phyloP scores from a whole-genome alignment of 1,140 invertebrate species.

The Caenorhabditis briggsae region DNA sequence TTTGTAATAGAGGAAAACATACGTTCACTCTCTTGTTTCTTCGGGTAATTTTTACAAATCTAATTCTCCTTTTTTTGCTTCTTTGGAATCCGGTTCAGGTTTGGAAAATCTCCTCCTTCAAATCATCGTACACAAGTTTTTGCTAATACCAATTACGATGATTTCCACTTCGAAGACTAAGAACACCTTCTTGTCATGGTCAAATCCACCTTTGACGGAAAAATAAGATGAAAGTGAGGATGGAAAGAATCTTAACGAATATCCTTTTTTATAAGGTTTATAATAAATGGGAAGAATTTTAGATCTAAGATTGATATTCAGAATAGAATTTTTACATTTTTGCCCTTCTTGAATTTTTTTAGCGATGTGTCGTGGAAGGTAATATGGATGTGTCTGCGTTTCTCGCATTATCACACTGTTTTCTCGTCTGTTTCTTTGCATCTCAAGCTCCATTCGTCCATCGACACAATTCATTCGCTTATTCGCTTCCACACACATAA shows the following conservation, averaged over 20 bases:
- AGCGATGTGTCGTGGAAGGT: not conserved
- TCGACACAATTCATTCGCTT: conserved; percentile 50
- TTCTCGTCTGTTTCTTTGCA: not conserved
- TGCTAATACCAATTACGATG: not conserved
- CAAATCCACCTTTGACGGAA: too few species aligned
- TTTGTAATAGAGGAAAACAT: not conserved
- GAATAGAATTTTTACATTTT: too few species aligned
- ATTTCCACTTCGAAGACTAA: not conserved
- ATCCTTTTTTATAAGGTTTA: too few species aligned
- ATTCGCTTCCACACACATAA: conserved; percentile 51
- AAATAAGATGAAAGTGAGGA: not conserved
- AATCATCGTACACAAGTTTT: not conserved
- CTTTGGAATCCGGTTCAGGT: not conserved
- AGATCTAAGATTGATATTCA: too few species aligned
- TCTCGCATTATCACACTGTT: not conserved
- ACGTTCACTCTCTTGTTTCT: not conserved
- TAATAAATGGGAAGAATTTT: too few species aligned
- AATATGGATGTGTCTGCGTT: conserved; percentile 10
- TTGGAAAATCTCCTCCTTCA: not conserved
- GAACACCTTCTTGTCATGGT: not conserved
- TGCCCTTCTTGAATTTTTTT: not conserved
- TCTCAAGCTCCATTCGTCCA: conserved; percentile 7
- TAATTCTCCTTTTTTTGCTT: too few species aligned
- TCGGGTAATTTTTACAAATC: too few species aligned
- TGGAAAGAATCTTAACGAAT: too few species aligned